Base-by-base conservation (phyloP, 2,888 invertebrate genomes). In the Pandemis cinnamomeana region DNA sequence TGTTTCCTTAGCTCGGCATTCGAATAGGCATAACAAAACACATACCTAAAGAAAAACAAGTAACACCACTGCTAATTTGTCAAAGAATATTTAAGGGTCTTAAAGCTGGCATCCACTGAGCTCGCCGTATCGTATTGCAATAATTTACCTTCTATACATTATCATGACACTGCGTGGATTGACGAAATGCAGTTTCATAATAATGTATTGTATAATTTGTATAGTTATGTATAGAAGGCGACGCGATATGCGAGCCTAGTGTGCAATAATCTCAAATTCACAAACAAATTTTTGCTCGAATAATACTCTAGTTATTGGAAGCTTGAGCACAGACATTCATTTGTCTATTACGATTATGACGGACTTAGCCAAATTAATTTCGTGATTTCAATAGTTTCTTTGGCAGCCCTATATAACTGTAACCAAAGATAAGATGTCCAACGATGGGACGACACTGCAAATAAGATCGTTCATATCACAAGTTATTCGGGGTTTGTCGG, bases 391-490 rank as follows among this genome's bases (percentile, higher is more conserved):
- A 27, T 27, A 55, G 6, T 8, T 55, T 55, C 53, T 58, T 27
- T 58, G 58, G 27, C 58, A 58, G 8, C 58, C 58, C 58, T 58
- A 36, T 36, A 36, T 36, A 58, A 11, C 58, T 11, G 27, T 27
- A 6, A 6, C 61, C 41, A 41, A 41, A 61, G 13, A 41, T 41
- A 41, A 41, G 61, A 61, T 61, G 61, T 41, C 61, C 61, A 41
- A 27, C 61, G 41, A n/a, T 41, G n/a, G 61, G 6, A 61, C 13
- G 36, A 41, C 36, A 61, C 41, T 61, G 13, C 36, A 36, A 60
- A 36, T 61, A 61, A 41, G 61, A 41, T 61, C 61, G 41, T 61
- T 41, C 20, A 41, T 61, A 61, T 61, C 41, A 61, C 61, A 27
- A 61, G 41, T 61, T 61, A 36, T 41, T 61, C 13, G 15, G 41